Evolutionary conservation across 2,113 vertebrate species (phyloP).

Genomic region (Pygoscelis antarcticus): DNA sequence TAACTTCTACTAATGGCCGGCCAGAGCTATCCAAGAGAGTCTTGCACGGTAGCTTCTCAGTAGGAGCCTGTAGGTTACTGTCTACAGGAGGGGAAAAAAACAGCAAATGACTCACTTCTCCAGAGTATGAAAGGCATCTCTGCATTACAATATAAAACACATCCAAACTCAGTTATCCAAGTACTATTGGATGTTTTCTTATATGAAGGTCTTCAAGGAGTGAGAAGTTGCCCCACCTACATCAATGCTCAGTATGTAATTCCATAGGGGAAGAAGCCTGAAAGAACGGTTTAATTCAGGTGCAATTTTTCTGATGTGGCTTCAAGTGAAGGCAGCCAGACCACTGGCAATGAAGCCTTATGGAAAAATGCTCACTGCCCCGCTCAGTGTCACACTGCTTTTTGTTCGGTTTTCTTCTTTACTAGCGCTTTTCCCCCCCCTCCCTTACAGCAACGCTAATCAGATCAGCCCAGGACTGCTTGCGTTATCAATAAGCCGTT

Average conservation of each 20-base stretch:
- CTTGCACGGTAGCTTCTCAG: neutral
- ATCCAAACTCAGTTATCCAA: neutral
- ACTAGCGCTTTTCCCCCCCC: neutral
- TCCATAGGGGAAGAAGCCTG: neutral
- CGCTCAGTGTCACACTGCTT: neutral
- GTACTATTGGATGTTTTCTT: neutral
- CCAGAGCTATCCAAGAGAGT: neutral
- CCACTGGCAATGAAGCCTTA: neutral
- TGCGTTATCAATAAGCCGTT: neutral
- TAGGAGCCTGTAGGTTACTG: neutral
- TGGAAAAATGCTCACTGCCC: neutral
- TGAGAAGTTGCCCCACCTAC: neutral
- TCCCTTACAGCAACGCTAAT: neutral
- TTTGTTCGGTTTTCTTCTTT: neutral
- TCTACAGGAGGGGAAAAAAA: neutral
- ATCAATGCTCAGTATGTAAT: neutral
- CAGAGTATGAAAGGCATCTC: neutral
- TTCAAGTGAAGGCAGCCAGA: neutral
- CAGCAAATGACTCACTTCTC: neutral
- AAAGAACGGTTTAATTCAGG: neutral
- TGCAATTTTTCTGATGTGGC: neutral
- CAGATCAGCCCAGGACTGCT: neutral
- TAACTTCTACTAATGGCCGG: neutral
- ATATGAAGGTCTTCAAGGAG: neutral
- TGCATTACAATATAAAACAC: neutral